Conservation (phyloP, 2,888 invertebrate species). For the Melinopterus prodromus region DNA sequence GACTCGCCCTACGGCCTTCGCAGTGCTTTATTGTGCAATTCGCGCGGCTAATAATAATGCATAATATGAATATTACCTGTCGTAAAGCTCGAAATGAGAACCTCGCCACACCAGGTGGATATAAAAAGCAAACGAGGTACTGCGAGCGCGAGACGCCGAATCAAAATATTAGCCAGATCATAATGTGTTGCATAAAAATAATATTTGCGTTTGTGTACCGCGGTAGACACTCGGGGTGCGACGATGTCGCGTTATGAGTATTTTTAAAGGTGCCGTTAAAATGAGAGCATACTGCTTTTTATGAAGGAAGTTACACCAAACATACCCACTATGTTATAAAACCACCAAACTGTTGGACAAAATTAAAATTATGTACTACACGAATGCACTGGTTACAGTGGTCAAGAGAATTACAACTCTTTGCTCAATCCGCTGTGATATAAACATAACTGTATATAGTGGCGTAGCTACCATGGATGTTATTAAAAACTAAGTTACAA, state of each 20-base stretch:
- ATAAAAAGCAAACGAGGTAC: not conserved
- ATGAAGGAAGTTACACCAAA: not conserved
- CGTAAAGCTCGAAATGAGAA: not conserved
- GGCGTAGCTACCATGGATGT: too few species aligned
- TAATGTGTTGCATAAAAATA: not conserved
- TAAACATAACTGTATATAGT: too few species aligned
- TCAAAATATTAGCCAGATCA: not conserved
- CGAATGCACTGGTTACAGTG: too few species aligned
- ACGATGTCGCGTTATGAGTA: not conserved
- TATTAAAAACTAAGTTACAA: too few species aligned
- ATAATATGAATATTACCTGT: constrained; percentile 4
- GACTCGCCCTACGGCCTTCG: not conserved
- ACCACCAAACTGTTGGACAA: too few species aligned
- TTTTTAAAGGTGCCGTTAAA: not conserved
- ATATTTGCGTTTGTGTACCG: not conserved
- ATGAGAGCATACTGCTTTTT: not conserved
- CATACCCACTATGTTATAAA: too few species aligned
- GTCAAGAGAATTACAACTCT: too few species aligned
- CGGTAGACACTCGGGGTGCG: not conserved
- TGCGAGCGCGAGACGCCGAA: not conserved
- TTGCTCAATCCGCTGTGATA: too few species aligned
- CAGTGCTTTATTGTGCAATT: not conserved
- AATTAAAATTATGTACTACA: too few species aligned
- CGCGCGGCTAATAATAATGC: not conserved
- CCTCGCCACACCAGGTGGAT: not conserved